Base-by-base conservation (phyloP, 1,140 invertebrate species). In the Drosophila funebris region DNA sequence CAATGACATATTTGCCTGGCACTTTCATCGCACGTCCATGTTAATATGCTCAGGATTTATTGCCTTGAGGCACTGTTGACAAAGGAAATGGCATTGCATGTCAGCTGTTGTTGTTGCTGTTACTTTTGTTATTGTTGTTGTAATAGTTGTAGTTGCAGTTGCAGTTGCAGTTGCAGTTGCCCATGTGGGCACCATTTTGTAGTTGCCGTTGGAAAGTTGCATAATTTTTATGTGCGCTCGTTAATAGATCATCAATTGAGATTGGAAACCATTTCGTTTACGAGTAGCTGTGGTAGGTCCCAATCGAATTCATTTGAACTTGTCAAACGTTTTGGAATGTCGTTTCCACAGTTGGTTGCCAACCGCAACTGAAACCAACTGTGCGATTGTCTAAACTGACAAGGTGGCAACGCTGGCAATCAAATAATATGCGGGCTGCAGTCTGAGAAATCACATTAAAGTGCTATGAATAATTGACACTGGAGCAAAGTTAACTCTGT, bases 11-110 rank as follows among this genome's bases (percentile, higher is more conserved):
- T 88, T 88, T 79, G 79, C 76, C 83, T 88, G 76, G 78, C 78
- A 87, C 84, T 88, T 87, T 88, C 83, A 88, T 79, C 83, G 83
- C 73, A 87, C 83, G 76, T 87, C 84, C 83, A 87, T 88, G 83
- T 87, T 87, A 87, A 87, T 87, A 87, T 89, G 83, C 58, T 60
- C 44, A 79, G 78, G 83, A 88, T 88, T 88, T 88, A 88, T 88
- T 72, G 76, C 76, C 66, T 43, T 61, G 60, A 31, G 41, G 9
- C 60, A 29, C 33, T 18, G 29, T 43, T 82, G 78, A 75, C 83
- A 87, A 82, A 87, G 82, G 82, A 87, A 87, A 87, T 87, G 78
- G 82, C 83, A 87, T 78, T 87, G 73, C 48, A 60, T 76, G 83
- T 66, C 56, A 57, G 63, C 69, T 76, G 66, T 66, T 71, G 39